Conservation (phyloP, 2,797 vertebrate species). For the Propithecus perrieri region DNA sequence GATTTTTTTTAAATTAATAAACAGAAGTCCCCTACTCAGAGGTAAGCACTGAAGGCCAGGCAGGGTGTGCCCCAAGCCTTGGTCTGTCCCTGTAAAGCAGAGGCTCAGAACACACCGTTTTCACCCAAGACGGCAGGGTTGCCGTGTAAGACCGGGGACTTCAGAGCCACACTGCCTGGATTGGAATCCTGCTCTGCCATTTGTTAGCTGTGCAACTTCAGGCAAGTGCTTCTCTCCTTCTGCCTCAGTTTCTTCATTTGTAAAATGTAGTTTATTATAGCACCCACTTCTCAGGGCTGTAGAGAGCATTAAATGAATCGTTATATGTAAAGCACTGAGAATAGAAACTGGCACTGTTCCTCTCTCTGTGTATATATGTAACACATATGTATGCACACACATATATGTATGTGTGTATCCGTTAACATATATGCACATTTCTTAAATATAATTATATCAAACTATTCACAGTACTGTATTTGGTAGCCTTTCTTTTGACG, state of each 20-base stretch:
- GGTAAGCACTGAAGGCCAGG: neutral
- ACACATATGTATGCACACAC: neutral
- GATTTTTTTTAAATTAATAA: neutral
- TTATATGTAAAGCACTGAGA: neutral
- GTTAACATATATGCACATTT: neutral
- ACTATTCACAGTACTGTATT: neutral
- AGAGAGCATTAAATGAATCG: neutral
- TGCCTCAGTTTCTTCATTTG: neutral
- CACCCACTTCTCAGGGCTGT: neutral
- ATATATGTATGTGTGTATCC: neutral
- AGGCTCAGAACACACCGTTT: fast-evolving
- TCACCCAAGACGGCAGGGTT: fast-evolving
- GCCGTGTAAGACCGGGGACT: neutral
- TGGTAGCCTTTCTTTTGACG: conserved; percentile 2
- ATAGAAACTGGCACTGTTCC: neutral
- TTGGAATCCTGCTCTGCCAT: neutral
- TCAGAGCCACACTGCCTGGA: neutral
- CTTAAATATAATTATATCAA: neutral
- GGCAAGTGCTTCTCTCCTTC: neutral
- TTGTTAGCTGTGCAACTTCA: neutral
- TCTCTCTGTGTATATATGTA: neutral
- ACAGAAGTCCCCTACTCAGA: neutral
- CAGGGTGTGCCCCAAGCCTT: fast-evolving
- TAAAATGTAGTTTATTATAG: neutral
- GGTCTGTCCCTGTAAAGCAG: neutral